Conservation (phyloP, 2,888 invertebrate species). For the Diarsia mendica region DNA sequence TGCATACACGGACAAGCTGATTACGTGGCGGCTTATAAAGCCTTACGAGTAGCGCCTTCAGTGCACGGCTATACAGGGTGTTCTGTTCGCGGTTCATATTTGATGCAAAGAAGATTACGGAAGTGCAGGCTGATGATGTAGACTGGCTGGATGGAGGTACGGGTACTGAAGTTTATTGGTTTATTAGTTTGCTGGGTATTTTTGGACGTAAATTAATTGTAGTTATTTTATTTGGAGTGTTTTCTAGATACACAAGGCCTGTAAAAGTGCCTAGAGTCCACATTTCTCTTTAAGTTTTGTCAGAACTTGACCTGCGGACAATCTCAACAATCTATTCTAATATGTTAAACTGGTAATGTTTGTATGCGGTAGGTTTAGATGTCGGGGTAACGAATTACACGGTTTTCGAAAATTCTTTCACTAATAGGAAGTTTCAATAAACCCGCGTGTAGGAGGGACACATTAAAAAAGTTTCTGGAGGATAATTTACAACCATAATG, state of each 20-base stretch:
- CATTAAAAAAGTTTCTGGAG: no score
- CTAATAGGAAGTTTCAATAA: no score
- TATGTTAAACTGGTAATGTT: no score
- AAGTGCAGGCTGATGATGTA: conserved; percentile 19
- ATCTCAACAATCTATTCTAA: no score
- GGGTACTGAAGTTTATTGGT: conserved; percentile 9
- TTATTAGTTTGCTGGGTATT: background rate
- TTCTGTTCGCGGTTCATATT: conserved; percentile 44
- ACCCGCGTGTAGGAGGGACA: no score
- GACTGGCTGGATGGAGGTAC: conserved; percentile 13
- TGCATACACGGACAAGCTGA: conserved; percentile 72
- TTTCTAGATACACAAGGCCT: background rate
- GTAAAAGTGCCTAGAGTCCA: no score
- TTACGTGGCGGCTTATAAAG: conserved; percentile 79
- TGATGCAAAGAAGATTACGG: conserved; percentile 38
- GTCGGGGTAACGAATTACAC: no score
- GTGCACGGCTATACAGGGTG: conserved; percentile 77
- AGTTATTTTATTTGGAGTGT: background rate
- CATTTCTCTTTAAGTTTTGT: no score
- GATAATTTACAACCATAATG: no score
- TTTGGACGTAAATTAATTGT: background rate
- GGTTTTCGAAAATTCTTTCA: no score
- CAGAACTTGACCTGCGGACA: no score
- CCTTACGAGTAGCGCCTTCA: conserved; percentile 80
- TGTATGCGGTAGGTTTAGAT: no score